Evolutionary conservation across 2,113 vertebrate species (phyloP).

Genomic region (Pimephales promelas): DNA sequence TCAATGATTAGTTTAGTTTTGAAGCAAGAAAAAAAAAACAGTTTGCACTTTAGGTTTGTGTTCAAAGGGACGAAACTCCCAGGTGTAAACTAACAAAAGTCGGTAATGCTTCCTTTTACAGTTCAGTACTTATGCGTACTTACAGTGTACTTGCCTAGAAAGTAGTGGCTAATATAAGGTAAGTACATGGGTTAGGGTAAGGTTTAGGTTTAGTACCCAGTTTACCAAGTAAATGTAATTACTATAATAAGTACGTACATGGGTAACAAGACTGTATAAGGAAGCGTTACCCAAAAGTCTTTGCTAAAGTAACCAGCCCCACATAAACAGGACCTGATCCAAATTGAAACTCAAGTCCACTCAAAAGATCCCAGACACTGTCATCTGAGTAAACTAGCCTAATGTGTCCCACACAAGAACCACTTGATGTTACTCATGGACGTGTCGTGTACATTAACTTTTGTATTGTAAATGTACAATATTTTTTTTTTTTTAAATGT

Average conservation of each 20-base stretch:
- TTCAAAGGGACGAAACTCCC: background rate
- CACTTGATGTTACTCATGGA: background rate
- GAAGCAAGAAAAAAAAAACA: background rate
- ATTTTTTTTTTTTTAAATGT: too few species aligned
- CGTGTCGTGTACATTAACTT: background rate
- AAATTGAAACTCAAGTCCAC: background rate
- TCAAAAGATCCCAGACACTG: background rate
- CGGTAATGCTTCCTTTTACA: too few species aligned
- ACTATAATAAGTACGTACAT: too few species aligned
- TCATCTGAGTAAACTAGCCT: constrained; percentile 1
- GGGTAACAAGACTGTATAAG: too few species aligned
- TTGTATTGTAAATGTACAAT: too few species aligned
- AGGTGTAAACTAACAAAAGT: background rate
- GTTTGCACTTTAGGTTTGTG: background rate
- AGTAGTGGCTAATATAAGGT: too few species aligned
- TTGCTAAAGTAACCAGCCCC: background rate
- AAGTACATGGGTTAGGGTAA: too few species aligned
- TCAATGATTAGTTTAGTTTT: constrained; percentile 35
- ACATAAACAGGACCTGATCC: background rate
- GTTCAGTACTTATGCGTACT: too few species aligned
- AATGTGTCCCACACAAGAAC: background rate
- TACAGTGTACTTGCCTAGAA: too few species aligned
- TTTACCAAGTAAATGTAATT: too few species aligned
- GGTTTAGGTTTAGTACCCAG: too few species aligned
- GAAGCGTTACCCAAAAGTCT: too few species aligned